Evolutionary conservation across 2,113 vertebrate genomes (phyloP), one percentile per base, ranked within the genome.

Genomic region (Ranitomeya variabilis): DNA sequence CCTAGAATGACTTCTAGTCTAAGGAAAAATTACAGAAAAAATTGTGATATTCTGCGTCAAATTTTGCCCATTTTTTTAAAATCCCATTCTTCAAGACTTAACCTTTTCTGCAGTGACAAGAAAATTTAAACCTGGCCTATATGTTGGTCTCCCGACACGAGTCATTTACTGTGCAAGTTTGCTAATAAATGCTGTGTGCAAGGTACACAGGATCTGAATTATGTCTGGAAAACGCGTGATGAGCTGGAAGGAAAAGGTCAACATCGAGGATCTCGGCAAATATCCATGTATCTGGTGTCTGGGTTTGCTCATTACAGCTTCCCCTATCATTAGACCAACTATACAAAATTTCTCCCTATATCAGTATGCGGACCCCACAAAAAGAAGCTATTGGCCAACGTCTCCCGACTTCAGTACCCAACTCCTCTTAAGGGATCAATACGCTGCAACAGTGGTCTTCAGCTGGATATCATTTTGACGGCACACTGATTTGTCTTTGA

Each of bases 181-280:
- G 73, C 37, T 76, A 74, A 74, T 45, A 74, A 37, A 18, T 74
- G 7, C 73, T 16, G 18, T 0, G 73, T 52, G 37, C 16, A 52
- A 11, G 51, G 73, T 76, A 76, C 37, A 45, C 71, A 74, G 71
- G 71, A 74, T 74, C 31, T 74, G 37, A 51, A 74, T 45, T 76
- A 16, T 76, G 73, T 76, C 73, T 76, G 45, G 73, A 12, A 76
- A 52, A 76, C 73, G 52, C 8, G 18, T 76, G 73, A 76, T 9
- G 1, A 52, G 73, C 45, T 51, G 73, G 45, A 52, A 76, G 45
- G 18, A 52, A 76, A 21, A 76, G 73, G 45, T 76, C 73, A 12
- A 16, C 18, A 31, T 52, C 3, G 45, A 16, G 45, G 18, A 19
- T 52, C 73, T 21, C 9, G 37, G 45, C 51, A 73, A 37, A 73